Evolutionary conservation across 2,113 vertebrate genomes (phyloP).

Genomic region (Arvicanthis niloticus): DNA sequence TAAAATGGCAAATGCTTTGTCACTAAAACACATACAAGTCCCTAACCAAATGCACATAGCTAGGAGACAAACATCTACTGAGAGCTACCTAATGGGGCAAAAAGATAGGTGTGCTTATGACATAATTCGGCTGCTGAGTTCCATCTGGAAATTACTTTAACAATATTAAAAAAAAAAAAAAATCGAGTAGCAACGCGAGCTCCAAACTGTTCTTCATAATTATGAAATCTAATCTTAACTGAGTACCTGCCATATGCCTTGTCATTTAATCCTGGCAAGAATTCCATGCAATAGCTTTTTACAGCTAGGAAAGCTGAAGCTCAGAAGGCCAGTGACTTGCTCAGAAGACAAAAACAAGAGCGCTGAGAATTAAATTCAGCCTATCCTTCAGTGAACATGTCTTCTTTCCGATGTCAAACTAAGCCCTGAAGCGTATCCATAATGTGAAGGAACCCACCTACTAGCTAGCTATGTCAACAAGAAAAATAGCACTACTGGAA

Average conservation of each 20-base stretch:
- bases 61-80: not conserved
- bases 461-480: not conserved
- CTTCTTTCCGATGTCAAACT: conserved; percentile 37
- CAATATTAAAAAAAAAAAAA: not conserved
- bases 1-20: not conserved
- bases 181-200: not conserved
- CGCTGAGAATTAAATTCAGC: not conserved
- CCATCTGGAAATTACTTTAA: conserved; percentile 18
- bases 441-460: not conserved
- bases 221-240: conserved; percentile 48
- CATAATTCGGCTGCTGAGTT: not conserved
- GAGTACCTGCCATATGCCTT: not conserved
- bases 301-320: conserved; percentile 27
- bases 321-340: not conserved
- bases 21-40: not conserved
- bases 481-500: conserved; percentile 15
- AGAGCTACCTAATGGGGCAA: not conserved
- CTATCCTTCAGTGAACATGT: not conserved
- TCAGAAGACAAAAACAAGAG: conserved; percentile 14
- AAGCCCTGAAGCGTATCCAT: not conserved
- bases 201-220: conserved; percentile 36
- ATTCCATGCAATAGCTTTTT: conserved; percentile 16
- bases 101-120: conserved; percentile 6
- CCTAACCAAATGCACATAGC: not conserved
- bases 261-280: conserved; percentile 7